phyloP scores from a whole-genome alignment of 2,797 vertebrate genomes.

The Apogon talboti region DNA sequence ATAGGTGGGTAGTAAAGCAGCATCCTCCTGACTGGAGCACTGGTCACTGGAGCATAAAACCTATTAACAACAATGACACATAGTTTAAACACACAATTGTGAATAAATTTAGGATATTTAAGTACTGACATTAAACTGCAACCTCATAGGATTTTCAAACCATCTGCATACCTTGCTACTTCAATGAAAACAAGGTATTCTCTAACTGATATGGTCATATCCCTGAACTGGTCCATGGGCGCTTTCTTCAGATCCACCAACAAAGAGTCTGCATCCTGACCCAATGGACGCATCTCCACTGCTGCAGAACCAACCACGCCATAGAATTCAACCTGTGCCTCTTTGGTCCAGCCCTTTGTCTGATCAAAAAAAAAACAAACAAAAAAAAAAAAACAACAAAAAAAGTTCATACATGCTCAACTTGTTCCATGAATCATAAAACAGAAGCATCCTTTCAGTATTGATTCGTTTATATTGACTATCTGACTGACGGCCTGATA shows the following conservation, averaged over 20 bases:
- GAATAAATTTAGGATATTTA: not conserved
- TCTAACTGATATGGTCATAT: conserved; percentile 74
- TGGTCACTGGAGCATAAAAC: conserved; percentile 73
- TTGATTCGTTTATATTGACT: too few relatives aligned
- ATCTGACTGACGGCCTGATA: too few relatives aligned
- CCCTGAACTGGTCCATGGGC: conserved; percentile 56
- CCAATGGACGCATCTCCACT: conserved; percentile 75
- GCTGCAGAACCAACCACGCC: conserved; percentile 60
- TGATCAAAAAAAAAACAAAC: conserved; percentile 42
- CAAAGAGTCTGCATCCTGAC: conserved; percentile 71
- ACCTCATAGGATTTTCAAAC: not conserved
- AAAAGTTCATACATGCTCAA: too few relatives aligned
- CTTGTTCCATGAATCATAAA: too few relatives aligned
- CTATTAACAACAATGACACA: conserved; percentile 49
- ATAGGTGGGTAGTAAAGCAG: conserved; percentile 72
- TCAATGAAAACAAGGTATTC: conserved; percentile 82
- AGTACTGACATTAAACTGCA: not conserved
- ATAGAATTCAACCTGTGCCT: conserved; percentile 71
- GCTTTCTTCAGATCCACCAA: conserved; percentile 82
- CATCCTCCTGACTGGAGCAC: conserved; percentile 27
- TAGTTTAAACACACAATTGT: not conserved
- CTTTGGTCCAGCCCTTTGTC: conserved; percentile 77
- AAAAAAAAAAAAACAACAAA: too few relatives aligned
- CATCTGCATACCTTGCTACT: conserved; percentile 75
- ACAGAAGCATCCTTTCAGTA: too few relatives aligned